Percentiles rank a stretch among this genome's conserved stretches.
Evolutionary conservation across 2,888 invertebrate species (phyloP).

Genomic region (Anarsia innoxiella): DNA sequence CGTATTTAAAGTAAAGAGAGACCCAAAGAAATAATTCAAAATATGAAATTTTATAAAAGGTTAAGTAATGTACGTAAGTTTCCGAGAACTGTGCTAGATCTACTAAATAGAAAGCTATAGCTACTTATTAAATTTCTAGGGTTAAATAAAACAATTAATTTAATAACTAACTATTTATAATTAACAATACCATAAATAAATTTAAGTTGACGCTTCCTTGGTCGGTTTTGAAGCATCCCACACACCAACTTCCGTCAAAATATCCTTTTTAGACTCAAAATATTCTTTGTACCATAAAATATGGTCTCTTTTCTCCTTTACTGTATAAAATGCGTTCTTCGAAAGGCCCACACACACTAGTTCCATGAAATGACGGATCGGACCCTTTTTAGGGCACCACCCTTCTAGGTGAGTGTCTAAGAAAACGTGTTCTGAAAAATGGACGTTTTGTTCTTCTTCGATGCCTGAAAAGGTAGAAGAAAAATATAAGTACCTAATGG

Average conservation of each 20-base stretch:
- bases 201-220: constrained; percentile 28
- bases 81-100: too few species aligned
- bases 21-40: too few species aligned
- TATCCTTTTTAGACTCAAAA: constrained; percentile 85
- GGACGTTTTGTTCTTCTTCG: constrained; percentile 78
- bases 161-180: not conserved
- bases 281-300: constrained; percentile 95
- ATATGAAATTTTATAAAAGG: too few species aligned
- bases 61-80: too few species aligned
- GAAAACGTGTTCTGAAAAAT: constrained; percentile 97
- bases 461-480: constrained; percentile 69
- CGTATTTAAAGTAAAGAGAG: too few species aligned
- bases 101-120: too few species aligned
- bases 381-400: constrained; percentile 94
- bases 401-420: constrained; percentile 88
- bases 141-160: too few species aligned
- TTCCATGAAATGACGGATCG: constrained; percentile 98
- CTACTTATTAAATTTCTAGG: too few species aligned
- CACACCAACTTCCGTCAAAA: constrained; percentile 80
- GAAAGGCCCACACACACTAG: constrained; percentile 94
- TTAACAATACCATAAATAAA: constrained; percentile 18
- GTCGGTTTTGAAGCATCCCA: constrained; percentile 43
- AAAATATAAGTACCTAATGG: too few species aligned
- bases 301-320: constrained; percentile 89
- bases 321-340: constrained; percentile 94